Base-by-base conservation (phyloP, 2,797 vertebrate genomes). In the Aotus griseimembra region DNA sequence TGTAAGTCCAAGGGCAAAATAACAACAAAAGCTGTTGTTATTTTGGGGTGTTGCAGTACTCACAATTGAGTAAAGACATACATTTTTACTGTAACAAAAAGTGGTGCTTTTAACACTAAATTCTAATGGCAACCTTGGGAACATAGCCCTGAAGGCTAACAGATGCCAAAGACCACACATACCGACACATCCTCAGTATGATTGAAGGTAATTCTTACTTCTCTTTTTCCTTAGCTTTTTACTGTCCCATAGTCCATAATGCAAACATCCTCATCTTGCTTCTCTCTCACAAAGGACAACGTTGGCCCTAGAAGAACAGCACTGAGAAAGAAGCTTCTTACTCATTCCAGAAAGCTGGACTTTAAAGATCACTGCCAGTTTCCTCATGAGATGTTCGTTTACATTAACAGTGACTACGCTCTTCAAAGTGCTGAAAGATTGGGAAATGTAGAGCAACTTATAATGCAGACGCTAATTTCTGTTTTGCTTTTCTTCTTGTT, bases 401-500 rank as follows among this genome's bases (percentile, higher is more conserved):
- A 36, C 2, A 15, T 85, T 75, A 77, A 4, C 73, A 93, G 17
- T 48, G 26, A 88, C 55, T 64, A 13, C 58, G 39, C 75, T 77
- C 93, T 83, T 75, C 30, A 48, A 80, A 87, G 88, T 50, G 95
- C 15, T 36, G 96, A 97, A 85, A 96, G 85, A 87, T 4, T 73
- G 93, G 89, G 77, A 97, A 93, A 94, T 76, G 82, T 30, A 93
- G 79, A 61, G 94, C 91, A 93, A 86, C 96, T 50, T 93, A 96
- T 90, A 96, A 93, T 96, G 93, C 94, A 61, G 91, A 90, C 6
- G 72, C 87, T 96, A 95, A 57, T 95, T 97, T 97, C 88, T 83
- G 58, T 97, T 91, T 93, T 98, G 97, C 80, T 93, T 97, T 95
- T 48, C 97, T 97, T 89, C 96, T 97, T 97, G 97, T 98, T 98